These are phyloP conservation scores for Eupelmus urozonus DNA, from an alignment of 2,888 invertebrate species.

Conservation along the genomic window DNA sequence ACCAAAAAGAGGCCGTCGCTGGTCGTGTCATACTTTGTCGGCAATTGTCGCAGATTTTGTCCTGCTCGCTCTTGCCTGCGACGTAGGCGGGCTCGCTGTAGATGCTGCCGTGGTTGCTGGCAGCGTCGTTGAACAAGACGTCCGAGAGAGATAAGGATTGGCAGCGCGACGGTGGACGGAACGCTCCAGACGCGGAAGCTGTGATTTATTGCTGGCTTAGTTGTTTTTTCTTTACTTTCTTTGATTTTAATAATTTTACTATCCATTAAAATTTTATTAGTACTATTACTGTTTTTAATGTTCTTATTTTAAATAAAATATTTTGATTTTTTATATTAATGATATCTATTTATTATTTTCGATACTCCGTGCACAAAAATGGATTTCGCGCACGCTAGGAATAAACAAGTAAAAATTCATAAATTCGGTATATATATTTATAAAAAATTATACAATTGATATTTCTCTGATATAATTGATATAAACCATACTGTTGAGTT, in stretches of 20 bases:
- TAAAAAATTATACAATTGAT: too few relatives aligned
- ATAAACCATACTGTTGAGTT: too few relatives aligned
- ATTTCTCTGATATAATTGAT: too few relatives aligned
- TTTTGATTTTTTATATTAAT: too few relatives aligned
- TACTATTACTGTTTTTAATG: too few relatives aligned
- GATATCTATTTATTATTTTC: too few relatives aligned
- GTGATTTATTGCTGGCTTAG: slow-evolving; percentile 58
- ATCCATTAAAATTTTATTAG: too few relatives aligned
- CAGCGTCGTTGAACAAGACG: slow-evolving; percentile 83
- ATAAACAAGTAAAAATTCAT: too few relatives aligned
- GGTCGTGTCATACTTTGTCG: slow-evolving; percentile 85
- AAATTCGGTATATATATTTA: too few relatives aligned
- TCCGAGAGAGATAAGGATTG: slow-evolving; percentile 86
- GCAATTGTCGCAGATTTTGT: slow-evolving; percentile 87
- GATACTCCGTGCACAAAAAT: too few relatives aligned
- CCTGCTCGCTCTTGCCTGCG: slow-evolving; percentile 79
- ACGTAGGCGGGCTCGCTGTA: slow-evolving; percentile 91
- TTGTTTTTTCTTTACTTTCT: not conserved
- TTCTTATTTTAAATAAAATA: too few relatives aligned
- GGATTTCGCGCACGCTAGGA: too few relatives aligned
- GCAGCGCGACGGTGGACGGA: slow-evolving; percentile 81
- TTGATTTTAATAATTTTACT: not conserved
- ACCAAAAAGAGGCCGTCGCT: slow-evolving; percentile 83
- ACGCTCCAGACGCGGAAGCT: slow-evolving; percentile 70
- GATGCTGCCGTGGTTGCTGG: slow-evolving; percentile 87